A percentile compares a stretch with the other conserved stretches of the same genome.
phyloP scores from a whole-genome alignment of 92 coral and sea anemone genomes.

The Desmophyllum pertusum region DNA sequence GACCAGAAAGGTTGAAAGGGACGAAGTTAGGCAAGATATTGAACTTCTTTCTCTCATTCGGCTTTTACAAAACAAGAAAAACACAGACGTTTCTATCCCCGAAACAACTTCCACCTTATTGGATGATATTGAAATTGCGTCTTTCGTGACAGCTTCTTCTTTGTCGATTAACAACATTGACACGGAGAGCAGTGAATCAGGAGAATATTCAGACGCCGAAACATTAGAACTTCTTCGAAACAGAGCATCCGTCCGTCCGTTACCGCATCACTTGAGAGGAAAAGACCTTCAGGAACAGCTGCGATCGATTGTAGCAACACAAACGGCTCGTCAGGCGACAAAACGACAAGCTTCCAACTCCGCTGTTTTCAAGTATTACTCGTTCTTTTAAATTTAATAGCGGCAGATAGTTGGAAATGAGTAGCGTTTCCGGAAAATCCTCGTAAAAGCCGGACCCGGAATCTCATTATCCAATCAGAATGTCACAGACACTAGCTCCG shows the following conservation, averaged over 20 bases:
- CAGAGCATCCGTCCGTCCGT: not conserved
- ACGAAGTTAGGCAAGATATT: conserved; percentile 5
- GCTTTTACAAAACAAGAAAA: not conserved
- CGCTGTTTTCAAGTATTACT: not conserved
- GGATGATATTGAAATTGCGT: not conserved
- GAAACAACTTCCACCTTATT: not conserved
- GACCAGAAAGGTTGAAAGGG: not conserved
- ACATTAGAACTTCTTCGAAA: not conserved
- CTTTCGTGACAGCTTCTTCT: not conserved
- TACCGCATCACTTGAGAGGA: conserved; percentile 18
- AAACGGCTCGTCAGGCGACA: not conserved
- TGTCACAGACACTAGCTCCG: too few species aligned
- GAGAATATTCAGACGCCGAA: not conserved
- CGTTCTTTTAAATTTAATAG: not conserved
- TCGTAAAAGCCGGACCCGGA: too few species aligned
- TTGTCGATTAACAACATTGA: not conserved
- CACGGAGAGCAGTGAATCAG: not conserved
- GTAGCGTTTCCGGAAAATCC: not conserved
- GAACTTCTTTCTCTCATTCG: conserved; percentile 7
- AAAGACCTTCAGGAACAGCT: conserved; percentile 48
- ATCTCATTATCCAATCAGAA: too few species aligned
- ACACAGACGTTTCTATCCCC: not conserved
- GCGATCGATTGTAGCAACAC: not conserved
- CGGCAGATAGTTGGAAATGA: not conserved
- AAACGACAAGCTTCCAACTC: not conserved